Percentiles rank a stretch among this genome's conserved stretches.
Evolutionary conservation across 2,797 vertebrate species (phyloP).

Genomic region (Microhierax caerulescens): DNA sequence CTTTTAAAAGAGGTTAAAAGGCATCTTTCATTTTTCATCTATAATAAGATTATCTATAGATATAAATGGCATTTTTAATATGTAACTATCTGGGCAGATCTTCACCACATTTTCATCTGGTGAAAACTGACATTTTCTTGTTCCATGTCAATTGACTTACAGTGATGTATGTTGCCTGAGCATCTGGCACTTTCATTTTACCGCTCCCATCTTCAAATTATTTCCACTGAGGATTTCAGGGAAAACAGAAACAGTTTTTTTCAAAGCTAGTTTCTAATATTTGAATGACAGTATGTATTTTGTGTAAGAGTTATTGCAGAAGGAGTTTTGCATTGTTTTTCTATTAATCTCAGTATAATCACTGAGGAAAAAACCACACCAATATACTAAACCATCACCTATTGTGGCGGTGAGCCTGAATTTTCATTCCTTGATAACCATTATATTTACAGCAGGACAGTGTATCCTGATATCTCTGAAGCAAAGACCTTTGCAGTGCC

Average conservation of each 20-base stretch:
- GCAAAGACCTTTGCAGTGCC: background rate
- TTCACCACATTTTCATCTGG: background rate
- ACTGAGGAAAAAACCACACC: background rate
- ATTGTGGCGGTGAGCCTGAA: background rate
- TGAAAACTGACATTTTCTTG: background rate
- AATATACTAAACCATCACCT: background rate
- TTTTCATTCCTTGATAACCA: background rate
- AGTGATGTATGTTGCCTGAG: background rate
- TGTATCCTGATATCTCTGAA: background rate
- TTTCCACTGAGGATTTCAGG: background rate
- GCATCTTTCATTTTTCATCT: background rate
- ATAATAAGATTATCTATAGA: background rate
- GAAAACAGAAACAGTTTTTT: background rate
- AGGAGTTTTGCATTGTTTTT: background rate
- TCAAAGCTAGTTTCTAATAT: background rate
- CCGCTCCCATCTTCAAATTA: background rate
- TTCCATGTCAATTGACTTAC: background rate
- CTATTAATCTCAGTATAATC: background rate
- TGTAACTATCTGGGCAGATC: background rate
- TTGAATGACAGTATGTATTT: background rate
- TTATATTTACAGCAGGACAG: background rate
- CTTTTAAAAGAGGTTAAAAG: background rate
- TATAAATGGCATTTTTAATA: background rate
- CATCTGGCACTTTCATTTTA: background rate
- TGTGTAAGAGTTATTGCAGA: background rate